phyloP scores from a whole-genome alignment of 2,113 vertebrate genomes.

The Sorex araneus region DNA sequence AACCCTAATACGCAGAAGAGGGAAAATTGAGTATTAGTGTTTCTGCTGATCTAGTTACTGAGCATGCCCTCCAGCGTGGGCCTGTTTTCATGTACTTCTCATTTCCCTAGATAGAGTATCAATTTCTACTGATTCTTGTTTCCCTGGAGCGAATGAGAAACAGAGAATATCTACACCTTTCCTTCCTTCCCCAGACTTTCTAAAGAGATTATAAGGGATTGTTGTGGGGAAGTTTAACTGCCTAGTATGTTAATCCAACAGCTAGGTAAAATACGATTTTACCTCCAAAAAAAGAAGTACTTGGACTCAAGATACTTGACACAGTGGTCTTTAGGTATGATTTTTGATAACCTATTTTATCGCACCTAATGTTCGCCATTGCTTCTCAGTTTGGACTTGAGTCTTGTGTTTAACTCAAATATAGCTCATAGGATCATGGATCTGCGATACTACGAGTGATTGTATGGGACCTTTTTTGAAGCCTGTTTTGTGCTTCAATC shows the following conservation, averaged over 20 bases:
- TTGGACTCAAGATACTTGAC: background rate
- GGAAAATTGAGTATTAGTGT: background rate
- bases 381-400: background rate
- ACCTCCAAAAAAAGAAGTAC: constrained; percentile 1
- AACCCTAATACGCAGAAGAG: background rate
- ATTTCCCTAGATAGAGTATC: background rate
- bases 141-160: background rate
- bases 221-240: constrained; percentile 11
- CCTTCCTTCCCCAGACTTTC: constrained; percentile 12
- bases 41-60: background rate
- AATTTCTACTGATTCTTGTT: background rate
- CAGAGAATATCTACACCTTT: background rate
- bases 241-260: background rate
- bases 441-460: background rate
- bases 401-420: background rate
- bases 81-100: too few species aligned
- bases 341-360: background rate
- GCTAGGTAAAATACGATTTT: background rate
- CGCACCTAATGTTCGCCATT: background rate
- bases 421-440: background rate
- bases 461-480: constrained; percentile 6
- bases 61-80: background rate
- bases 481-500: background rate
- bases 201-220: background rate
- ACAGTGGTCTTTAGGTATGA: background rate